These are phyloP conservation scores for Sardinella longiceps DNA, from an alignment of 2,797 vertebrate genomes.

Conservation along the genomic window DNA sequence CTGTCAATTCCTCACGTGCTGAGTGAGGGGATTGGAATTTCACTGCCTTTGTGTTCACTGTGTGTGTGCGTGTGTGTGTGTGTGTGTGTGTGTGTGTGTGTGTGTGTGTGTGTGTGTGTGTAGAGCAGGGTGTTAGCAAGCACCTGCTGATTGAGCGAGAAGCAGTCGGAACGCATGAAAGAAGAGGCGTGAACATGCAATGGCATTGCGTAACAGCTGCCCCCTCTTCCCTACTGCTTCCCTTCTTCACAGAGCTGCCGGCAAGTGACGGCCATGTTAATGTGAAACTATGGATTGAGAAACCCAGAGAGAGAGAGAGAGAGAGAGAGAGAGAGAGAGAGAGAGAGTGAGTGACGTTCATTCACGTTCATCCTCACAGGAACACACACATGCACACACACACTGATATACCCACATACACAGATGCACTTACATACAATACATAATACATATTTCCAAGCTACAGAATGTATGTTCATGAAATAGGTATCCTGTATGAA, in stretches of 20 bases:
- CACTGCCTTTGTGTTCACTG: too few relatives aligned
- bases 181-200: not conserved
- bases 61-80: not conserved
- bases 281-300: not conserved
- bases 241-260: not conserved
- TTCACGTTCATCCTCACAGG: too few relatives aligned
- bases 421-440: too few relatives aligned
- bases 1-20: not conserved
- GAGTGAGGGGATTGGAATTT: not conserved
- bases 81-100: not conserved
- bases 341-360: not conserved
- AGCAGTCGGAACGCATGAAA: not conserved
- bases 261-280: not conserved
- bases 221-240: not conserved
- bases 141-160: not conserved
- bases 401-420: too few relatives aligned
- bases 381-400: too few relatives aligned
- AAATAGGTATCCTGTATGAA: too few relatives aligned
- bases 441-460: too few relatives aligned
- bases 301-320: not conserved
- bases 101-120: not conserved
- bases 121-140: not conserved
- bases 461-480: too few relatives aligned
- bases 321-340: not conserved
- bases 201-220: not conserved